These are phyloP conservation scores for Battus philenor DNA, from an alignment of 1,140 invertebrate genomes.

Conservation along the genomic window DNA sequence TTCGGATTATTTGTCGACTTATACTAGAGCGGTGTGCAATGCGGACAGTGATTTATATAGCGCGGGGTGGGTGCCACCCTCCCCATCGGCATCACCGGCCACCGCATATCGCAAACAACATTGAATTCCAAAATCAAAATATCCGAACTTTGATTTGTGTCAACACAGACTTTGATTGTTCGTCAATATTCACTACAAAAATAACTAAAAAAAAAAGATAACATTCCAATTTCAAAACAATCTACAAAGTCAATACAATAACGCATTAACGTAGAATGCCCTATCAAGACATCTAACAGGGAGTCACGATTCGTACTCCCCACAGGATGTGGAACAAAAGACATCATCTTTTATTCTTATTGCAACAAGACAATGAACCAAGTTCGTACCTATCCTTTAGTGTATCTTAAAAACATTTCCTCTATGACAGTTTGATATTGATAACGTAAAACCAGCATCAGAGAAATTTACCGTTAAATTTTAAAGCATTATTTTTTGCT, in stretches of 20 bases:
- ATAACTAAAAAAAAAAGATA: too few species aligned
- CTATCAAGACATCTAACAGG: slow-evolving; percentile 12
- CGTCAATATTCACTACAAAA: too few species aligned
- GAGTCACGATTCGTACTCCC: slow-evolving; percentile 13
- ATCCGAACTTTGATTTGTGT: slow-evolving; percentile 45
- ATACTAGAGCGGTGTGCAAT: slow-evolving; percentile 62
- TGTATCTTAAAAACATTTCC: slow-evolving; percentile 3
- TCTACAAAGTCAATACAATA: background rate
- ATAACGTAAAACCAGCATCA: slow-evolving; percentile 12
- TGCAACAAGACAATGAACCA: slow-evolving; percentile 12
- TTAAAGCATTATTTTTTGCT: slow-evolving; percentile 40
- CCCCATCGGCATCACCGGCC: slow-evolving; percentile 40
- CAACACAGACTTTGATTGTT: slow-evolving; percentile 18
- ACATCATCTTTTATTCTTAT: slow-evolving; percentile 10
- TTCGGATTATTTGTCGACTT: slow-evolving; percentile 64
- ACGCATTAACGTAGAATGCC: background rate
- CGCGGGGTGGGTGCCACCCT: slow-evolving; percentile 64
- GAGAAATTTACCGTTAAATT: slow-evolving; percentile 31
- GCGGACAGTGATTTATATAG: slow-evolving; percentile 73
- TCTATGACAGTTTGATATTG: slow-evolving; percentile 11
- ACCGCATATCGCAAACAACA: slow-evolving; percentile 59
- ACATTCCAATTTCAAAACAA: too few species aligned
- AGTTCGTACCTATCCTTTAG: slow-evolving; percentile 5
- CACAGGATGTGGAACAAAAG: slow-evolving; percentile 16
- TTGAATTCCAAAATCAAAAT: slow-evolving; percentile 66